phyloP scores from a whole-genome alignment of 2,797 vertebrate species.

The Sebastes nivosus region DNA sequence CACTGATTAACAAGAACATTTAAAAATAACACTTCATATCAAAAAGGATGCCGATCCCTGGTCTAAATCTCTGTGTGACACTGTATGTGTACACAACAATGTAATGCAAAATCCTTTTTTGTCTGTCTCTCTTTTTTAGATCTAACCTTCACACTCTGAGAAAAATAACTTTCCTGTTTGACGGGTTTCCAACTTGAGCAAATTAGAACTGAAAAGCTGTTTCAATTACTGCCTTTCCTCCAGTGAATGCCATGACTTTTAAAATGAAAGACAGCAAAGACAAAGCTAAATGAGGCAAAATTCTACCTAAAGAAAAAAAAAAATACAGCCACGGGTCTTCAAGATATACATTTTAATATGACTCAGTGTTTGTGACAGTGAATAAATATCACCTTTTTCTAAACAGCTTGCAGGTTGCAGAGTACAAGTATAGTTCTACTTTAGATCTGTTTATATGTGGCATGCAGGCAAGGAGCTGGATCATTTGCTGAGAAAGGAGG shows the following conservation, averaged over 20 bases:
- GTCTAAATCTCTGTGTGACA: neutral
- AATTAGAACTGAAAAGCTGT: slow-evolving; percentile 28
- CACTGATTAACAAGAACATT: too few species aligned
- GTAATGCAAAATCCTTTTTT: neutral
- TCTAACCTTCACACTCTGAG: neutral
- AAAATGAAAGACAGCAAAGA: neutral
- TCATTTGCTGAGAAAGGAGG: slow-evolving; percentile 27
- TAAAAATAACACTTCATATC: too few species aligned
- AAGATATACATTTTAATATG: slow-evolving; percentile 2
- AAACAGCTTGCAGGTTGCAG: neutral
- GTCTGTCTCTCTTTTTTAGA: neutral
- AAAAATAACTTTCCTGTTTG: neutral
- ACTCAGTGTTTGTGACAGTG: slow-evolving; percentile 4
- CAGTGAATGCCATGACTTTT: neutral
- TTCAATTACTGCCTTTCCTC: slow-evolving; percentile 19
- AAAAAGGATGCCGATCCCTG: too few species aligned
- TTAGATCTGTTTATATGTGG: slow-evolving; percentile 35
- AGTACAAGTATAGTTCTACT: neutral
- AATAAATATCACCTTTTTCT: slow-evolving; percentile 11
- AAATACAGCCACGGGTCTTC: slow-evolving; percentile 1
- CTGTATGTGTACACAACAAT: neutral
- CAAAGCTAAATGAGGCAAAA: slow-evolving; percentile 9
- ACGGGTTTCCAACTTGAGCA: slow-evolving; percentile 11
- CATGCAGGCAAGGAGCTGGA: neutral
- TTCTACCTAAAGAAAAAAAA: neutral